Evolutionary conservation across 2,113 vertebrate species (phyloP).

Genomic region (Thunnus thynnus): DNA sequence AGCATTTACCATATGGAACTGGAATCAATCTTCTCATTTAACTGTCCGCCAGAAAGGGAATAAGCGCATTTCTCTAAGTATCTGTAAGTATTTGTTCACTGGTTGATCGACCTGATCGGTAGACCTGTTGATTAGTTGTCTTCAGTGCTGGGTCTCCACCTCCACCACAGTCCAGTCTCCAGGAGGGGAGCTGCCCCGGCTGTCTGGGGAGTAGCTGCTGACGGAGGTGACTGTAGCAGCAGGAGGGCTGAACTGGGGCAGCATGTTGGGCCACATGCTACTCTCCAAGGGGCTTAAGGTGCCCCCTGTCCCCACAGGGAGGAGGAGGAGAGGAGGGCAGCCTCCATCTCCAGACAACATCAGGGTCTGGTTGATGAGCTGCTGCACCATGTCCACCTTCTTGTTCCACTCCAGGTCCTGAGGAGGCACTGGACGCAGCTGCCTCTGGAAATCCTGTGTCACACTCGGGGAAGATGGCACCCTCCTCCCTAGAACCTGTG

Average conservation of each 20-base stretch:
- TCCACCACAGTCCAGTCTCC: conserved; percentile 94
- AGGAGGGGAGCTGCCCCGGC: conserved; percentile 81
- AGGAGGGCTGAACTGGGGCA: conserved; percentile 87
- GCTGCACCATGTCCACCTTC: conserved; percentile 90
- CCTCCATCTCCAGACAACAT: conserved; percentile 83
- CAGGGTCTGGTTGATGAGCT: conserved; percentile 90
- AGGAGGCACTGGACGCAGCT: conserved; percentile 70
- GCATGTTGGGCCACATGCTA: conserved; percentile 89
- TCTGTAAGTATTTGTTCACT: neutral
- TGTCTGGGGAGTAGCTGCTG: conserved; percentile 91
- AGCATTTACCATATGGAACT: no score
- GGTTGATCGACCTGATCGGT: neutral
- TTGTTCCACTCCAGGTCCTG: conserved; percentile 83
- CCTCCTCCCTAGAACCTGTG: conserved; percentile 5
- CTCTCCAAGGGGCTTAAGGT: conserved; percentile 88
- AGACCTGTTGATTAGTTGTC: neutral
- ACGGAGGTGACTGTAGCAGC: conserved; percentile 90
- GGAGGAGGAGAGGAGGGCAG: conserved; percentile 79
- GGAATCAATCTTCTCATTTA: neutral
- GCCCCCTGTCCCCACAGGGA: conserved; percentile 81
- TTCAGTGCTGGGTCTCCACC: conserved; percentile 92
- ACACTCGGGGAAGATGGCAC: neutral
- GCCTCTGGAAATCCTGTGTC: conserved; percentile 55
- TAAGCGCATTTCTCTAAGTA: neutral
- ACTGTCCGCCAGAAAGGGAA: neutral